A percentile compares a stretch with the other conserved stretches of the same genome.
These are phyloP conservation scores for Carabus problematicus DNA, from an alignment of 2,888 invertebrate genomes.

Conservation along the genomic window DNA sequence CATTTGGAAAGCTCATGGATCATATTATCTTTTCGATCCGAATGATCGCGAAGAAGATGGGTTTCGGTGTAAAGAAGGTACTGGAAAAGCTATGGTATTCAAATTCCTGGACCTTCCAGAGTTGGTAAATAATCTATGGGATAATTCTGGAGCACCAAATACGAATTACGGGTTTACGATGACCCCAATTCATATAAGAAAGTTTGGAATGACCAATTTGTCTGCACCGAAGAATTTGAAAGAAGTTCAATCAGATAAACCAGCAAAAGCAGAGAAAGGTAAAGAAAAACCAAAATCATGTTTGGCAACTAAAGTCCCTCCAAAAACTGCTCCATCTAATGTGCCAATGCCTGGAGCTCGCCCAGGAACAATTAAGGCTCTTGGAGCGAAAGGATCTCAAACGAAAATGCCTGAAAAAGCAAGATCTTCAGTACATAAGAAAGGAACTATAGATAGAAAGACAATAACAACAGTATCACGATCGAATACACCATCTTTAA, in stretches of 20 bases:
- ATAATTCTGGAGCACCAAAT: neutral
- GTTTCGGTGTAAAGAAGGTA: slow-evolving; percentile 42
- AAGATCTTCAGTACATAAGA: neutral
- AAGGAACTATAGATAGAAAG: slow-evolving; percentile 9
- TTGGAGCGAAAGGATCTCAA: neutral
- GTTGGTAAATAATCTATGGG: neutral
- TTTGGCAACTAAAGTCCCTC: slow-evolving; percentile 8
- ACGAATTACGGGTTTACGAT: slow-evolving; percentile 12
- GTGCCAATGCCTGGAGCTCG: slow-evolving; percentile 2
- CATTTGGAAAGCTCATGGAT: slow-evolving; percentile 62
- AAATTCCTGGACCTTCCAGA: slow-evolving; percentile 2
- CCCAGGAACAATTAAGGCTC: neutral
- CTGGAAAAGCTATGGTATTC: neutral
- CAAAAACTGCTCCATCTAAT: neutral
- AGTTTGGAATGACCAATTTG: slow-evolving; percentile 2
- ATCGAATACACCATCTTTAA: slow-evolving; percentile 23
- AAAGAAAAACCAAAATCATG: slow-evolving; percentile 11
- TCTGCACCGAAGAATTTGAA: neutral
- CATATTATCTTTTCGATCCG: slow-evolving; percentile 69
- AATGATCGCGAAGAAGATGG: slow-evolving; percentile 64
- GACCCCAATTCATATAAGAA: slow-evolving; percentile 18
- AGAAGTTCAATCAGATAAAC: neutral
- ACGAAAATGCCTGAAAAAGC: neutral
- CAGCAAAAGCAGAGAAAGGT: neutral
- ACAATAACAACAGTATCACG: neutral